These are phyloP conservation scores for Patella vulgata DNA, from an alignment of 1,140 invertebrate species.

Conservation along the genomic window DNA sequence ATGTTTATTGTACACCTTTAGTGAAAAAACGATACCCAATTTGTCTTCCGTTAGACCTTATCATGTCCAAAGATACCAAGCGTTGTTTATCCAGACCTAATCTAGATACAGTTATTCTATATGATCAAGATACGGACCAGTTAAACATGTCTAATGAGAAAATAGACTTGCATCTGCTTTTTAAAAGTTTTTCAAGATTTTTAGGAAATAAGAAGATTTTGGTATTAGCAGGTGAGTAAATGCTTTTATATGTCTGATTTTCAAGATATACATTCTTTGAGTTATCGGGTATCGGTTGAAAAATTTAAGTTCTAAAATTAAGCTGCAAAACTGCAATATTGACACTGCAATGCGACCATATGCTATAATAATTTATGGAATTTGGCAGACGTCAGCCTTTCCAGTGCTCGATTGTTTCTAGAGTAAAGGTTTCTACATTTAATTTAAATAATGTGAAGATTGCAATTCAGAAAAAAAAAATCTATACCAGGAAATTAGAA, in stretches of 20 bases:
- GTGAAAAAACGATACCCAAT: conserved; percentile 20
- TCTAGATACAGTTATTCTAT: conserved; percentile 15
- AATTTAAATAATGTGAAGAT: no score
- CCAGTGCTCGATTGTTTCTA: no score
- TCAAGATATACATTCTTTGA: no score
- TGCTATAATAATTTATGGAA: no score
- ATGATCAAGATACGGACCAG: conserved; percentile 26
- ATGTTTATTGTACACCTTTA: conserved; percentile 24
- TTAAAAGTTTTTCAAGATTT: conserved; percentile 18
- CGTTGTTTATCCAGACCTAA: conserved; percentile 11
- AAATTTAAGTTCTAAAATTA: no score
- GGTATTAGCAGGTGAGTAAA: conserved; percentile 23
- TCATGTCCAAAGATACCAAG: conserved; percentile 19
- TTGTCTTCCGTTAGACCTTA: conserved; percentile 17
- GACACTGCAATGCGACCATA: no score
- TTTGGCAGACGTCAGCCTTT: no score
- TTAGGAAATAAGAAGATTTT: conserved; percentile 11
- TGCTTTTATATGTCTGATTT: neutral
- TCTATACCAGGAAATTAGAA: no score
- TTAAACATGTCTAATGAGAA: conserved; percentile 2
- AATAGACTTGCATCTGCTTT: conserved; percentile 18
- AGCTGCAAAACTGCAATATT: no score
- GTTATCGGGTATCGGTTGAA: no score
- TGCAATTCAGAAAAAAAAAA: no score
- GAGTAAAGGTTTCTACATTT: no score